These are phyloP conservation scores for Urocynchramus pylzowi DNA, from an alignment of 2,113 vertebrate species.

Conservation along the genomic window DNA sequence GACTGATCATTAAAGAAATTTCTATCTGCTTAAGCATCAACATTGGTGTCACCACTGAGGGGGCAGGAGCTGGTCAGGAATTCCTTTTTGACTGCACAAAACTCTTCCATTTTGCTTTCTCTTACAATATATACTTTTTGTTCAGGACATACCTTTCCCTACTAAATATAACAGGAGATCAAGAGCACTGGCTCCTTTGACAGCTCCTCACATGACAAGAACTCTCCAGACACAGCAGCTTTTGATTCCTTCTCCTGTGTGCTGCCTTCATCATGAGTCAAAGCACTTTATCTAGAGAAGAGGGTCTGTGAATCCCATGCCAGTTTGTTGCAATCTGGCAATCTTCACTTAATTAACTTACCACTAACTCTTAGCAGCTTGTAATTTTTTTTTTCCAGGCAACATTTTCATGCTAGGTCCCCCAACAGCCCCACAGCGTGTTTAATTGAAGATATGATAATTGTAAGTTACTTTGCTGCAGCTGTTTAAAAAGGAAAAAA, in stretches of 20 bases:
- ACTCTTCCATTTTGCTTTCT: background rate
- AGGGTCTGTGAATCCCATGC: background rate
- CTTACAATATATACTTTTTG: background rate
- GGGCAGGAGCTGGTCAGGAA: background rate
- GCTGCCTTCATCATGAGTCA: background rate
- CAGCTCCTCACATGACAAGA: background rate
- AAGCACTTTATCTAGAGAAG: background rate
- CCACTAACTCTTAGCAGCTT: background rate
- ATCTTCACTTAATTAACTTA: conserved; percentile 34
- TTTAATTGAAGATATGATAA: conserved; percentile 54
- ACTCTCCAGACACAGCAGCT: background rate
- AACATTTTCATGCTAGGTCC: background rate
- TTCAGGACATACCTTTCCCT: background rate
- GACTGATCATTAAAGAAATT: background rate
- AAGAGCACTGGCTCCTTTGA: background rate
- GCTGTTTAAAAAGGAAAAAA: background rate
- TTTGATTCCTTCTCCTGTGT: background rate
- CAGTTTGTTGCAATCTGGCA: conserved; percentile 4
- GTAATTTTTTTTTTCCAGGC: background rate
- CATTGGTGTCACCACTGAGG: background rate
- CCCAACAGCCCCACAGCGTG: background rate
- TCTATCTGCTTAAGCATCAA: background rate
- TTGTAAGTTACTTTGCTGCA: conserved; percentile 24
- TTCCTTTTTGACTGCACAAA: background rate
- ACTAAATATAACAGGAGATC: background rate